Evolutionary conservation across 2,113 vertebrate genomes (phyloP), one percentile per base, ranked within the genome.

Genomic region (Mola mola): DNA sequence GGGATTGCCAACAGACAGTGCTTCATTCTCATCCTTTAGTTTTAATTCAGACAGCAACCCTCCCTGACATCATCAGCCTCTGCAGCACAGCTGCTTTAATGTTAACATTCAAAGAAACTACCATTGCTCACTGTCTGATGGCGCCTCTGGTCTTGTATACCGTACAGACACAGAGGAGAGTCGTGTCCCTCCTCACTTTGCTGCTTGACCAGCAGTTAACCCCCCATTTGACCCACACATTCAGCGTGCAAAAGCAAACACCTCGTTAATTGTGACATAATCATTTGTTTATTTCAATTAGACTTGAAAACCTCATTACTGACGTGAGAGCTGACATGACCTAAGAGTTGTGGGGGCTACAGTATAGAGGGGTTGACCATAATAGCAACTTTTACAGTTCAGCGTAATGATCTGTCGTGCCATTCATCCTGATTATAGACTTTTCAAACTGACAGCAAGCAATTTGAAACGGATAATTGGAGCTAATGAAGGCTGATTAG

Each of bases 401-500:
- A 4, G 1, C 20, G 15, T 79, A 66, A 83, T 73, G 46, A 78
- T 75, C 61, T 52, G 53, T 76, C 71, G 84, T 46, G 80, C 58
- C 80, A 62, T 60, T 82, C 44, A 72, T 81, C 78, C 66, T 69
- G 75, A 84, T 87, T 76, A 75, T 55, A 65, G 75, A 79, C 55
- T 38, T 75, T 58, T 62, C 50, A 51, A 66, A 58, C 19, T 68
- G 74, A 84, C 76, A 66, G 77, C 57, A 55, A 81, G 66, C 80
- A 63, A 77, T 86, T 72, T 77, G 57, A 61, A 41, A 44, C 61
- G 40, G 70, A 58, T 88, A 82, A 90, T 90, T 83, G 59, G 53
- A 15, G 49, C 8, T 84, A 83, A 89, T 89, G 67, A n/a, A 90
- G 73, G 72, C 41, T 74, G 73, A 89, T 85, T 75, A 83, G 61